Base-by-base conservation (phyloP, 1,140 invertebrate species). In the Chelonus insularis region DNA sequence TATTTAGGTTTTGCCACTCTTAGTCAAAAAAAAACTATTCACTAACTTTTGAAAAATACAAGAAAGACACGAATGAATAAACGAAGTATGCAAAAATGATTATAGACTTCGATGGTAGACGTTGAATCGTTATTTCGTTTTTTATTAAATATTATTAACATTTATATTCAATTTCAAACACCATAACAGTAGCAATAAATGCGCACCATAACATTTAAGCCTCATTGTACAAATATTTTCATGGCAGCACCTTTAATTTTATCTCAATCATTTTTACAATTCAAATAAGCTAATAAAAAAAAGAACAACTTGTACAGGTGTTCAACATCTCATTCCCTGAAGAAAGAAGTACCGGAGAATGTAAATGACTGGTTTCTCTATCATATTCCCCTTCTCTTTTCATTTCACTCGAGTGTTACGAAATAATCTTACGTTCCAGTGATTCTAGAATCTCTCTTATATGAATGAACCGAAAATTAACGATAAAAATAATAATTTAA, bases 281-380 rank as follows among this genome's bases (percentile, higher is more conserved):
- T 9, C 36, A 37, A 12, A 37, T 37, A 37, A 37, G 12, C 36
- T 12, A 37, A n/a, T 37, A 37, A 37, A 9, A 37, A 37, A 43
- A 8, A 43, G 41, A 16, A 32, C 43, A 45, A 36, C 23, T 14
- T 62, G 52, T 63, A 65, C 70, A 72, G 68, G 70, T 71, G 70
- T 72, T 66, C 64, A 34, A 54, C 60, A 39, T 68, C 59, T 48
- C 59, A 21, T 48, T 65, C 55, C 12, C 6, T 16, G 41, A 45
- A 14, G 9, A 7, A 51, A 12, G 63, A 63, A 61, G 57, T 62
- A 48, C 54, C 41, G 57, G 63, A 71, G 67, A 70, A 72, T 67
- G 69, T 69, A 67, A 68, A 71, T 69, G 69, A 72, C 69, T 68
- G 70, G 70, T 72, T 72, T 71, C 69, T 68, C 67, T 62, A 52